Base-by-base conservation (phyloP, 2,797 vertebrate genomes). In the Pterois miles region DNA sequence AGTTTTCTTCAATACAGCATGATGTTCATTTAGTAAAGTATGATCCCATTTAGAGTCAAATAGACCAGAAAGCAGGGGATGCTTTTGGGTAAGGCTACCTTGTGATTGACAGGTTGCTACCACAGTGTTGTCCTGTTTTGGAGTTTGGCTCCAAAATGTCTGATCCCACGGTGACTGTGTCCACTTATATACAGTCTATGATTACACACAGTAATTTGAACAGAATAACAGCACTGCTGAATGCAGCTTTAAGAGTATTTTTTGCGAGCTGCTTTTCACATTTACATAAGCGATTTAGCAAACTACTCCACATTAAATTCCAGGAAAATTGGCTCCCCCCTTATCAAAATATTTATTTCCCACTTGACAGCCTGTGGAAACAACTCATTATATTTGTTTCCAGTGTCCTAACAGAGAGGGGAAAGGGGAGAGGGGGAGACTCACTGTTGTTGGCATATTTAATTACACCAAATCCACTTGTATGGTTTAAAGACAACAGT, bases 361-460 rank as follows among this genome's bases (percentile, higher is more conserved):
- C 65, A 57, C 64, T 69, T 74, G 58, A 65, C 76, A 74, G 27
- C 52, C 43, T 62, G 63, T 25, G 65, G 29, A 77, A 83, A 73
- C 62, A 74, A 81, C 74, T 86, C 77, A 78, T 86, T 86, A 56
- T 23, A 67, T 83, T 75, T 78, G 76, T 81, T 87, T 77, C 64
- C 52, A 52, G 50, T 64, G 81, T 88, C 80, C 74, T 78, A 64
- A 66, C 68, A 84, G 34, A 69, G 67, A 74, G 43, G 48, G 18
- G 52, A 70, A 71, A 71, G 34, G 53, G 59, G 36, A 20, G 46
- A 58, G 38, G 31, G 38, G 52, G 58, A 25, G 16, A 64, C 56
- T 65, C 20, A 57, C 50, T 78, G 57, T 59, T 82, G 53, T 64
- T 77, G 31, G 29, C 65, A 67, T 73, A 87, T 86, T 86, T 77